Base-by-base conservation (phyloP, 2,113 vertebrate genomes). In the Caranx melampygus region DNA sequence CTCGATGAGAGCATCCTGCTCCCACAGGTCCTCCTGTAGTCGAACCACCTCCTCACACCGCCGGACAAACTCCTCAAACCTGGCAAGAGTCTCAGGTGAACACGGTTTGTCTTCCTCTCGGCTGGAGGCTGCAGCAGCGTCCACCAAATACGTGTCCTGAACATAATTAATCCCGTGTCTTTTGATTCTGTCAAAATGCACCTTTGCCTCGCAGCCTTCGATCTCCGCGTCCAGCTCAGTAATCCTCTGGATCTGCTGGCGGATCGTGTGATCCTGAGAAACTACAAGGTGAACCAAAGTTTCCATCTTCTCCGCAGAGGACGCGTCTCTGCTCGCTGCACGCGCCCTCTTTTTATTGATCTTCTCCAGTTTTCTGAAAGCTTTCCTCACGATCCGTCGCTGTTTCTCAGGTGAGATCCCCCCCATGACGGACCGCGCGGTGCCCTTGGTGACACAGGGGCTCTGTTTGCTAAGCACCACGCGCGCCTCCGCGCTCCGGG, bases 241-340 rank as follows among this genome's bases (percentile, higher is more conserved):
- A 9, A 99, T 95, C 82, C 97, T 95, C 88, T 97, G 95, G 52
- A 97, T 51, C 94, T 99, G 98, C 92, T 97, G 97, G 2, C 97
- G 96, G 90, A 98, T 95, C 26, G 97, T 98, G 88, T 97, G 97
- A 72, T 99, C 98, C 93, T 97, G 97, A n/a, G 97, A 98, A 5
- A 98, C 93, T 70, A 99, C 97, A 33, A 97, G 88, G 73, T 97
- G 97, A 64, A 97, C 97, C 90, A 98, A 84, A 42, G 96, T 97
- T 92, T 98, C 97, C 96, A 98, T 96, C 84, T 92, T 95, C 83
- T 97, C 96, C 47, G 90, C 94, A 0, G 94, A 87, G 3, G 94
- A 92, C 33, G 90, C 87, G 64, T 97, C 96, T 6, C 86, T 86
- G 64, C 88, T 83, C 35, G 84, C 82, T 66, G 69, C 89, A 83